phyloP scores from a whole-genome alignment of 2,888 invertebrate species.

The Hydriomena furcata region DNA sequence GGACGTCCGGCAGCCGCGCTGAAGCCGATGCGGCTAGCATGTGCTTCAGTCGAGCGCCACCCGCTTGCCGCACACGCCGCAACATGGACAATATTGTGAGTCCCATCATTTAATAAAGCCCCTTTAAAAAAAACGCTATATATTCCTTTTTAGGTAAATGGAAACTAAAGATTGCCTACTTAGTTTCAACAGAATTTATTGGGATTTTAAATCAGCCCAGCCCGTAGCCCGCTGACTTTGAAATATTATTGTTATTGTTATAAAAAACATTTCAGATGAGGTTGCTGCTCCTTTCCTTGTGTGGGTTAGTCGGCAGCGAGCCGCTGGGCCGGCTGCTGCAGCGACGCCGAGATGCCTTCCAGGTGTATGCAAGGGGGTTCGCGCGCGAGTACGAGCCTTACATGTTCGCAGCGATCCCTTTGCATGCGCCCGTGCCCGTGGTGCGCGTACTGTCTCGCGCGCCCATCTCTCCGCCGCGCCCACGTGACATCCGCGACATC shows the following conservation, averaged over 20 bases:
- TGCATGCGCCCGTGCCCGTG: constrained; percentile 63
- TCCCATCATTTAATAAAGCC: too few relatives aligned
- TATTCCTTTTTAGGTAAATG: too few relatives aligned
- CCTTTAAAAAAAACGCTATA: too few relatives aligned
- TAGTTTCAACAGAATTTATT: too few relatives aligned
- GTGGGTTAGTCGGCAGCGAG: constrained; percentile 40
- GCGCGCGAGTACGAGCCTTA: constrained; percentile 57
- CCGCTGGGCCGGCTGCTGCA: constrained; percentile 42
- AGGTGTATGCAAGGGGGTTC: constrained; percentile 49
- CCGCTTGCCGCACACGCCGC: constrained; percentile 33
- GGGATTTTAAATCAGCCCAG: too few relatives aligned
- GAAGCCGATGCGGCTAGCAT: constrained; percentile 3
- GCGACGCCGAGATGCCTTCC: constrained; percentile 46
- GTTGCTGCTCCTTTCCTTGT: constrained; percentile 46
- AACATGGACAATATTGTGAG: constrained; percentile 41
- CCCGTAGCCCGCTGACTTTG: too few relatives aligned
- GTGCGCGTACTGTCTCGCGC: constrained; percentile 55
- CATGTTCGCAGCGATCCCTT: constrained; percentile 63
- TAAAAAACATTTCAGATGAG: constrained; percentile 42
- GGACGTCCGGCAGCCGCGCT: constrained; percentile 8
- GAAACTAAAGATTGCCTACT: too few relatives aligned
- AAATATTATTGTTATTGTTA: too few relatives aligned
- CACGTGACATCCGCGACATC: constrained; percentile 18
- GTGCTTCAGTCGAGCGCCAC: constrained; percentile 32
- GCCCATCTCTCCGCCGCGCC: constrained; percentile 35